Evolutionary conservation across 2,797 vertebrate genomes (phyloP).

Genomic region (Neopelma chrysocephalum): DNA sequence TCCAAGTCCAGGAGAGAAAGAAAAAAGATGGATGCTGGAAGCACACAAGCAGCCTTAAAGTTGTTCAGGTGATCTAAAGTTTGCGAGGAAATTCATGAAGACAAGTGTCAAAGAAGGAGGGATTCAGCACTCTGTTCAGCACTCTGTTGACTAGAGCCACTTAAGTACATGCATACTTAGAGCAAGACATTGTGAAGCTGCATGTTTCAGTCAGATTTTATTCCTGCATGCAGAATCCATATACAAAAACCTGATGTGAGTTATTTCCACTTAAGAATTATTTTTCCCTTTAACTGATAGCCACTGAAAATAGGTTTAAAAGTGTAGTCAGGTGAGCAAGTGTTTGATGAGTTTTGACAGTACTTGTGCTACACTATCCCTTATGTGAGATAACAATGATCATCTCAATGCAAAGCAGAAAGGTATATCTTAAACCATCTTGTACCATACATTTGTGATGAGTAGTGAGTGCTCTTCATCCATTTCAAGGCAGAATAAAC

Average conservation of each 20-base stretch:
- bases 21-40: neutral
- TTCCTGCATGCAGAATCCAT: neutral
- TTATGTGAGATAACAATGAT: neutral
- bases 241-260: neutral
- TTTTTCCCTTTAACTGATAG: neutral
- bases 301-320: neutral
- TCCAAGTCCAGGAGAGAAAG: neutral
- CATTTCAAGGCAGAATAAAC: neutral
- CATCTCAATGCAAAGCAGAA: neutral
- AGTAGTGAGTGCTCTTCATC: neutral
- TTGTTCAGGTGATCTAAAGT: accelerated
- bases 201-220: neutral
- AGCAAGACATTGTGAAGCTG: neutral
- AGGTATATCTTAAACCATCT: neutral
- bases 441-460: neutral
- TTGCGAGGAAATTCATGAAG: neutral
- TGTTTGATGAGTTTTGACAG: neutral
- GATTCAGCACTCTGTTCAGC: neutral
- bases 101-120: neutral
- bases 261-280: neutral
- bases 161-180: neutral
- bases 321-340: neutral
- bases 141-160: neutral
- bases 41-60: neutral
- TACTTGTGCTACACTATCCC: neutral